A percentile compares a stretch with the other conserved stretches of the same genome.
Conservation (phyloP, 2,113 vertebrate genomes). For the Oenanthe melanoleuca region DNA sequence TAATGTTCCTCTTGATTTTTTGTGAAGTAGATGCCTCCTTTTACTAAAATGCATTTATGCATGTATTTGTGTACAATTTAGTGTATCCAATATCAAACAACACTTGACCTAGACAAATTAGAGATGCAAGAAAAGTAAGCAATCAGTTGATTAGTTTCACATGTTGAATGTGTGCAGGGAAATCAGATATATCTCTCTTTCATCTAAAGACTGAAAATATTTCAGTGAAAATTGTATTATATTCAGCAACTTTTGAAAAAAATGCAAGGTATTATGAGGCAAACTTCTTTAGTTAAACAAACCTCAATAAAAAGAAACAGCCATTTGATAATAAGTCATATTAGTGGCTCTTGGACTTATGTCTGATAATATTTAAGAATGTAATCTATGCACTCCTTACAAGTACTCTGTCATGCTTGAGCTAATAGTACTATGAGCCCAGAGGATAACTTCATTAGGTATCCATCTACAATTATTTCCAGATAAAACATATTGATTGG, state of each 20-base stretch:
- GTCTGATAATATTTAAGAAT: not conserved
- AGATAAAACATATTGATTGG: slow-evolving; percentile 1
- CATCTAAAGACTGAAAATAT: not conserved
- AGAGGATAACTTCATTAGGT: not conserved
- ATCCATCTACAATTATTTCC: not conserved
- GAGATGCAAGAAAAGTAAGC: not conserved
- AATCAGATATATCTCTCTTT: not conserved
- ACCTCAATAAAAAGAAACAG: not conserved
- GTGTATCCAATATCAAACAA: not conserved
- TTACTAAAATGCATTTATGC: not conserved
- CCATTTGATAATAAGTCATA: not conserved
- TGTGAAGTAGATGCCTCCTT: not conserved
- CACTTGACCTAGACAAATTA: not conserved
- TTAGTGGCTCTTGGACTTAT: not conserved
- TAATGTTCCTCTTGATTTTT: not conserved
- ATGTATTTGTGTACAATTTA: not conserved
- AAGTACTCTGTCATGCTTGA: not conserved
- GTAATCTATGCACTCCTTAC: not conserved
- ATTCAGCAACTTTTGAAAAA: not conserved
- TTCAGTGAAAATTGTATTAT: not conserved
- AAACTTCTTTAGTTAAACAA: not conserved
- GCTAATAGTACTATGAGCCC: not conserved
- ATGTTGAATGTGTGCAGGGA: not conserved
- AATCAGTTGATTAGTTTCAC: not conserved
- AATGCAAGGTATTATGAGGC: not conserved